Conservation (phyloP, 2,113 vertebrate species). For the Sialia sialis region DNA sequence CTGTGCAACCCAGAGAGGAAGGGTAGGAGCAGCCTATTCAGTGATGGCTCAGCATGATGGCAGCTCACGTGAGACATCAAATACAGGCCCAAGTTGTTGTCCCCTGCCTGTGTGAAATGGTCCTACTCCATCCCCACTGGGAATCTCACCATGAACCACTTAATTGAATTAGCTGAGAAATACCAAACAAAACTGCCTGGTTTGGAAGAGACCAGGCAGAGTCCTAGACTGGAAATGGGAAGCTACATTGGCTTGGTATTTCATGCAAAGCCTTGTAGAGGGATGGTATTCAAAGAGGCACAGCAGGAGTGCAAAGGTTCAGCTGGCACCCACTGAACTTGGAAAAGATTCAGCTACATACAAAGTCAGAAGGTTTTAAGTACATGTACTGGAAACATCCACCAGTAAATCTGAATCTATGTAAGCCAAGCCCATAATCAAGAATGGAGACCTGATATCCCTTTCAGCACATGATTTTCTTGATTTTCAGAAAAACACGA, state of each 20-base stretch:
- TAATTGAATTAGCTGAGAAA: background rate
- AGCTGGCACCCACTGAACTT: background rate
- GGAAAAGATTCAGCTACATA: background rate
- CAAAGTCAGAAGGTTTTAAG: background rate
- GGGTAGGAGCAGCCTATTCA: background rate
- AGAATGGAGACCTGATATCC: background rate
- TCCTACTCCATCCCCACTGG: background rate
- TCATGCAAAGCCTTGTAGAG: background rate
- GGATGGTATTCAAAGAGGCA: background rate
- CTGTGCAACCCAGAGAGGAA: background rate
- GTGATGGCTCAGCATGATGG: background rate
- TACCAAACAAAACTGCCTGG: background rate
- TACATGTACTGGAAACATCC: background rate
- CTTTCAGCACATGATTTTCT: background rate
- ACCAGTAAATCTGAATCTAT: background rate
- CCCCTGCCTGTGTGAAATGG: background rate
- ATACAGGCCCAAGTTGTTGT: fast-evolving
- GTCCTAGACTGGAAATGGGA: background rate
- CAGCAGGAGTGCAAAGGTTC: background rate
- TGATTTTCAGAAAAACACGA: background rate
- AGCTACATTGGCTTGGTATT: background rate
- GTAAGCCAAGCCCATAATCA: background rate
- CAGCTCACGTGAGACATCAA: background rate
- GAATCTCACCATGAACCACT: background rate
- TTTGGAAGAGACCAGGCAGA: background rate